phyloP scores from a whole-genome alignment of 1,140 invertebrate species.

The Drosophila pallidifrons region DNA sequence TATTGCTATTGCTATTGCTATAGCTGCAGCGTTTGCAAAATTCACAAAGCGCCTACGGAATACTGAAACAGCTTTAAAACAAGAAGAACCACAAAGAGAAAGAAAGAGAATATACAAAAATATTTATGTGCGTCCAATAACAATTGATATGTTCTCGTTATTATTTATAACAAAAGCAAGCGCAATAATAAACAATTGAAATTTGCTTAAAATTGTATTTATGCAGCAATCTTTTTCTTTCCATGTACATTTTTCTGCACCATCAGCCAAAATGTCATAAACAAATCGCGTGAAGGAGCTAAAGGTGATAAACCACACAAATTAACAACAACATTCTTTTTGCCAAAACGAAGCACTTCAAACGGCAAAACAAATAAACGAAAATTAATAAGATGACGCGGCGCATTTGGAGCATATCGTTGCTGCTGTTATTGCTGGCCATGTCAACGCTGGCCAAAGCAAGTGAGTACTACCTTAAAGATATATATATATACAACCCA shows the following conservation, averaged over 20 bases:
- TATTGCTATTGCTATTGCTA: constrained; percentile 18
- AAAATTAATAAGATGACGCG: constrained; percentile 49
- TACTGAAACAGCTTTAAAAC: constrained; percentile 35
- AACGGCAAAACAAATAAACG: constrained; percentile 16
- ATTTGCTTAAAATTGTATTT: too few species aligned
- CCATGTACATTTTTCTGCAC: constrained; percentile 9
- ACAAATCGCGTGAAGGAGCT: constrained; percentile 19
- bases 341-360: background rate
- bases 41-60: constrained; percentile 46
- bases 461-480: constrained; percentile 48
- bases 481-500: background rate
- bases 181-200: too few species aligned
- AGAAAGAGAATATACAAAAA: background rate
- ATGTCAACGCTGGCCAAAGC: constrained; percentile 37
- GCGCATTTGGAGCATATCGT: constrained; percentile 24
- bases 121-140: constrained; percentile 4
- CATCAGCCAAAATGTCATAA: constrained; percentile 63
- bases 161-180: constrained; percentile 32
- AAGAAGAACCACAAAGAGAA: background rate
- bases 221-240: constrained; percentile 24
- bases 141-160: constrained; percentile 17
- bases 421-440: constrained; percentile 43
- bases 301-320: constrained; percentile 32
- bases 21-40: constrained; percentile 54
- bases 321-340: constrained; percentile 19